Evolutionary conservation across 2,113 vertebrate genomes (phyloP), one percentile per base, ranked within the genome.

Genomic region (Chlorodrepanis virens): DNA sequence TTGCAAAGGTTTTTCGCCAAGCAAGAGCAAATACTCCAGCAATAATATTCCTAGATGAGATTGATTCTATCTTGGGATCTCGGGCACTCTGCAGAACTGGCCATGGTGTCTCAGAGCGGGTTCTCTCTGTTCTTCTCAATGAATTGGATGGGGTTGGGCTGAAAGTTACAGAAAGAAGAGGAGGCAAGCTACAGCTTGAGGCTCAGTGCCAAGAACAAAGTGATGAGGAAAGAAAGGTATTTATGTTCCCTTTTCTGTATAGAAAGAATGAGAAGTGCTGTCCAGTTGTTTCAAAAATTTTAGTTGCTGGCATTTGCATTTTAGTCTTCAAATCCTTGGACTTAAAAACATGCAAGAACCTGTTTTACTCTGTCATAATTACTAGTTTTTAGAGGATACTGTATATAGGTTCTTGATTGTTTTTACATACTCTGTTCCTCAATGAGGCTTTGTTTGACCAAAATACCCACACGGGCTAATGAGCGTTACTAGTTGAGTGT

Each of bases 41-140:
- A 61, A 97, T 99, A 92, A 97, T 99, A 86, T 99, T 99, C 97
- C 97, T 99, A 8, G 99, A 99, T 95, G 99, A 99, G 97, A 99
- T 99, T 33, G 99, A 99, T 97, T 98, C 99, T 19, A 96, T 99
- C 94, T 68, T 99, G 89, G 99, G 99, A 40, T 98, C 98, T 11
- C 98, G 99, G 33, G 98, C 98, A 11, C 91, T 61, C 59, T 29
- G 87, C 84, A 96, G 87, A 65, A 61, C 89, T 9, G 94, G 97
- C 28, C 98, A 83, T 83, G 97, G 98, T 47, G 98, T 98, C 22
- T 98, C 99, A 47, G 98, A 99, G 7, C 95, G 98, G 37, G 97
- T 99, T 76, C 98, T 99, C 77, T 99, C 99, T 44, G 98, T 99
- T 90, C 98, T 99, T 18, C 98, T 99, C 67, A 99, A 99, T 47